These are phyloP conservation scores for Aphidius colemani DNA, from an alignment of 2,888 invertebrate genomes.

Conservation along the genomic window DNA sequence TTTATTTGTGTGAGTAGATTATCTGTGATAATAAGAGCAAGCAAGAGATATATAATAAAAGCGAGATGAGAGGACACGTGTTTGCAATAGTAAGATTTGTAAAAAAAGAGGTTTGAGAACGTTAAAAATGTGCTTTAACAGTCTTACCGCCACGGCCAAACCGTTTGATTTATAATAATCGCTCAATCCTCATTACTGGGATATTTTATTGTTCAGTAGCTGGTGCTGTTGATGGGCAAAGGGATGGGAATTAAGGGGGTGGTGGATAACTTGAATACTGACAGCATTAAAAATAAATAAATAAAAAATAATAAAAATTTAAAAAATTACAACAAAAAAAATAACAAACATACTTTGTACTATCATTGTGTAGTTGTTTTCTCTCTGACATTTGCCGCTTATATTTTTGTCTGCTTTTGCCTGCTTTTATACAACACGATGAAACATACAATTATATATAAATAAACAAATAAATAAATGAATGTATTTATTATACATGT, in stretches of 20 bases:
- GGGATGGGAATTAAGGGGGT: neutral
- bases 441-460: neutral
- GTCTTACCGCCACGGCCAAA: constrained; percentile 37
- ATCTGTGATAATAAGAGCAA: constrained; percentile 5
- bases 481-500: neutral
- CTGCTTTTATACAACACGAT: too few relatives aligned
- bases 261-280: constrained; percentile 3
- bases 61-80: constrained; percentile 45
- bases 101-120: constrained; percentile 50
- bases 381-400: too few relatives aligned
- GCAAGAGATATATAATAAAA: constrained; percentile 25
- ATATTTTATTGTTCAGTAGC: constrained; percentile 43
- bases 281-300: constrained; percentile 8
- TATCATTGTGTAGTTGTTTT: too few relatives aligned
- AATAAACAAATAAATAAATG: constrained; percentile 1
- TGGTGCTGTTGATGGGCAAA: neutral
- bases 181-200: constrained; percentile 54
- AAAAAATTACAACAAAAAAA: too few relatives aligned
- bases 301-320: neutral
- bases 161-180: constrained; percentile 57
- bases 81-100: constrained; percentile 52
- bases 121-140: constrained; percentile 49
- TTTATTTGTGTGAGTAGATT: constrained; percentile 7
- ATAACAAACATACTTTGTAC: too few relatives aligned
- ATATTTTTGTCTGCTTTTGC: too few relatives aligned